These are phyloP conservation scores for Spongilla lacustris DNA, from an alignment of 37 sponge, comb jelly and placozoan species.

Conservation along the genomic window DNA sequence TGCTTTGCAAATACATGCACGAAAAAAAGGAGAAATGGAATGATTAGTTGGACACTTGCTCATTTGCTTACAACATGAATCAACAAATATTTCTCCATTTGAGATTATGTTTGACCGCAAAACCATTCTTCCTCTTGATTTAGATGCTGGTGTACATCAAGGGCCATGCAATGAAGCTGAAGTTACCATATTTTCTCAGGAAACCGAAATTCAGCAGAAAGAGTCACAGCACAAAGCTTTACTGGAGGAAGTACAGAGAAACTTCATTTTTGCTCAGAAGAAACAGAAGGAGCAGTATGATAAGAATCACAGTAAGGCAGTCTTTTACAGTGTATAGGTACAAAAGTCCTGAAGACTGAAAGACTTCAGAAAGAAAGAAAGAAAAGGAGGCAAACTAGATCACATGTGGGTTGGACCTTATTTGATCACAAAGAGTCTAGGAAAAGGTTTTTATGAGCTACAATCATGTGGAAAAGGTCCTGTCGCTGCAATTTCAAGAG, in stretches of 20 bases:
- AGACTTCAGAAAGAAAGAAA: constrained; percentile 45
- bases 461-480: constrained; percentile 4
- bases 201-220: not conserved
- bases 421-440: constrained; percentile 16
- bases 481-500: not conserved
- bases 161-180: not conserved
- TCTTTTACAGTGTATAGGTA: constrained; percentile 26
- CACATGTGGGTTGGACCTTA: constrained; percentile 37
- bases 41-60: constrained; percentile 52
- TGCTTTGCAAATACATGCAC: constrained; percentile 61
- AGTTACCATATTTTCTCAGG: not conserved
- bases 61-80: constrained; percentile 82
- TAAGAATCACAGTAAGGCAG: constrained; percentile 33
- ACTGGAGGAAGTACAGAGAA: constrained; percentile 51
- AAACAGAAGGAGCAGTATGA: constrained; percentile 62
- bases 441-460: not conserved
- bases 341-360: constrained; percentile 29
- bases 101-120: constrained; percentile 64
- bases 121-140: constrained; percentile 63
- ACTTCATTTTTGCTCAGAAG: constrained; percentile 62
- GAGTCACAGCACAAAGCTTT: not conserved
- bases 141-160: not conserved
- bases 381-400: constrained; percentile 65
- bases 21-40: constrained; percentile 51
- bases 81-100: constrained; percentile 69